Evolutionary conservation across 53 echinoderm and acorn worm species (phyloP), one percentile per base, ranked within the genome.

Genomic region (Luidia sarsii): DNA sequence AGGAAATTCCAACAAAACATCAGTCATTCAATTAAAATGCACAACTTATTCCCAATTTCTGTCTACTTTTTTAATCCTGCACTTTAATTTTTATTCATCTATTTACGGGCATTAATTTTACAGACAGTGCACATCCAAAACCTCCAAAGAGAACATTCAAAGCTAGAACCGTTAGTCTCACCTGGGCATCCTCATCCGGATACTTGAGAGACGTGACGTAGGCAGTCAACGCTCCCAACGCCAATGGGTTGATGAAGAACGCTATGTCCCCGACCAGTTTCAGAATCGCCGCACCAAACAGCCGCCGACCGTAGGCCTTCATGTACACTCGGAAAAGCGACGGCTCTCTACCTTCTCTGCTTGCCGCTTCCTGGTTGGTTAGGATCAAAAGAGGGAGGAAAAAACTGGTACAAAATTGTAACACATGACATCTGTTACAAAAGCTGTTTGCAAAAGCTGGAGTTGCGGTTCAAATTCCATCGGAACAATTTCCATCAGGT

Each of bases 201-300:
- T 46, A 71, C 43, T 65, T 65, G 37, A 88, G 24, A 22, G 31
- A 46, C 19, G 55, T 68, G 27, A 82, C 91, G 56, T 91, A 91
- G 30, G 57, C 35, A 29, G 82, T 79, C 33, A 91, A 53, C 8
- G 48, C 57, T 5, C 87, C 91, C 4, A 91, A 75, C 32, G 54
- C 29, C 18, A 91, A 70, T 1, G 91, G 87, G 15, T 70, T 56
- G 33, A 91, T 79, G 57, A 87, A 82, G 27, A 62, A 68, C 39
- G 79, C 55, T 39, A 57, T 29, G 16, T 80, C 89, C 8, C 89
- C 84, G 18, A 71, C 7, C 16, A 85, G 25, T 59, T 79, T 80
- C 8, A 89, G 9, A 3, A 80, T 8, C 23, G 28, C 89, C 5
- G 89, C 84, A 55, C 39, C 30, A 48, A 89, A 51, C 61, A 84